Evolutionary conservation across 2,113 vertebrate genomes (phyloP).

Genomic region (Circaetus cinerascens): DNA sequence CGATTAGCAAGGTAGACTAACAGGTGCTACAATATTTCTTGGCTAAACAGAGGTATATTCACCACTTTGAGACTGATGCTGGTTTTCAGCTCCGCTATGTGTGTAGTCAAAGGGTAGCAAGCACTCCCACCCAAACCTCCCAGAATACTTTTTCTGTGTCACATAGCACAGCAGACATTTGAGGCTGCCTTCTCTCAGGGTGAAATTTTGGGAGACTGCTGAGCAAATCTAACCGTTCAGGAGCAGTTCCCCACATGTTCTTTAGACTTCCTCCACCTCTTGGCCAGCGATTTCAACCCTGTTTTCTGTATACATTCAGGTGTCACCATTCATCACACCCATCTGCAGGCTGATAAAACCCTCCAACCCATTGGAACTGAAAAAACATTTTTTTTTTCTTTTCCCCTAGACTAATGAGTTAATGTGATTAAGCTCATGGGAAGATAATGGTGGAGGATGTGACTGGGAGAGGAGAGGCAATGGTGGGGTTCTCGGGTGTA

Average conservation of each 20-base stretch:
- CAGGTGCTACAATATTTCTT: background rate
- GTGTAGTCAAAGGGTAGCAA: background rate
- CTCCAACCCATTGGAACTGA: background rate
- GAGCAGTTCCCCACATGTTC: background rate
- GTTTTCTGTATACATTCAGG: background rate
- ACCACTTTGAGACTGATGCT: background rate
- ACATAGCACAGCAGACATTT: background rate
- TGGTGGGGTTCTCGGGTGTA: background rate
- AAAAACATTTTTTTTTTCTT: background rate
- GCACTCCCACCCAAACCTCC: background rate
- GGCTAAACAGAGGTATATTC: background rate
- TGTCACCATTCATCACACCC: background rate
- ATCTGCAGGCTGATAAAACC: background rate
- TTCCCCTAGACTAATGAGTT: background rate
- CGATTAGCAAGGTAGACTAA: background rate
- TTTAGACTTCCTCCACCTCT: background rate
- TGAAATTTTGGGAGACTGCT: background rate
- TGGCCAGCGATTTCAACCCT: background rate
- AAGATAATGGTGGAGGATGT: background rate
- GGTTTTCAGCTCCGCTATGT: background rate
- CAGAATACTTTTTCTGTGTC: background rate
- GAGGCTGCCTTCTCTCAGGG: background rate
- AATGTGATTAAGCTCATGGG: background rate
- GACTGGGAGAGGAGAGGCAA: background rate
- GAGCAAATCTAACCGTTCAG: background rate